phyloP scores from a whole-genome alignment of 53 echinoderm and acorn worm species.

The Zoroaster sp. region DNA sequence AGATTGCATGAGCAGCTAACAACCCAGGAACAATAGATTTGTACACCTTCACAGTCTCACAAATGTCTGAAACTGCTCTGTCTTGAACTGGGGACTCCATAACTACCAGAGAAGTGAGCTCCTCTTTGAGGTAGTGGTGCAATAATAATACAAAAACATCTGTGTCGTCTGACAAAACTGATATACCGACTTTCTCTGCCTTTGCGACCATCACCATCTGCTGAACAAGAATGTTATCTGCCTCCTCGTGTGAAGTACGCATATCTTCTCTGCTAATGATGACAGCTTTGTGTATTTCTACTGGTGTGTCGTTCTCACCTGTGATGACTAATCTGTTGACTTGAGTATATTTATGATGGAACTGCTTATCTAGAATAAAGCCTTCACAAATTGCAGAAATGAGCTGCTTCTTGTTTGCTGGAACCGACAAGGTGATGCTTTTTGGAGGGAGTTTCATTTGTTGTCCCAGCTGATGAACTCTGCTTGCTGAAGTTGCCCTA shows the following conservation, averaged over 20 bases:
- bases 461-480: conserved; percentile 1
- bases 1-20: too few relatives aligned
- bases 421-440: neutral
- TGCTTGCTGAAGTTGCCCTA: neutral
- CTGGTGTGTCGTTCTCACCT: conserved; percentile 13
- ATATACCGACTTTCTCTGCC: too few relatives aligned
- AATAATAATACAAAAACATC: too few relatives aligned
- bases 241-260: conserved; percentile 57
- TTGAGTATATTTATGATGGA: neutral
- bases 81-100: too few relatives aligned
- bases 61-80: too few relatives aligned
- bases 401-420: conserved; percentile 57
- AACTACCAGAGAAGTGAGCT: too few relatives aligned
- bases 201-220: conserved; percentile 35
- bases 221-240: conserved; percentile 60
- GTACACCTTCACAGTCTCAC: too few relatives aligned
- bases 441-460: conserved; percentile 43
- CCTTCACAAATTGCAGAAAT: conserved; percentile 38
- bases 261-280: conserved; percentile 8
- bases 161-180: too few relatives aligned
- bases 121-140: too few relatives aligned
- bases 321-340: neutral
- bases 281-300: conserved; percentile 22
- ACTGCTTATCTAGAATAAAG: conserved; percentile 1
- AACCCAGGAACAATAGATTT: too few relatives aligned